phyloP scores from a whole-genome alignment of 2,888 invertebrate genomes.

The Meta bourneti region DNA sequence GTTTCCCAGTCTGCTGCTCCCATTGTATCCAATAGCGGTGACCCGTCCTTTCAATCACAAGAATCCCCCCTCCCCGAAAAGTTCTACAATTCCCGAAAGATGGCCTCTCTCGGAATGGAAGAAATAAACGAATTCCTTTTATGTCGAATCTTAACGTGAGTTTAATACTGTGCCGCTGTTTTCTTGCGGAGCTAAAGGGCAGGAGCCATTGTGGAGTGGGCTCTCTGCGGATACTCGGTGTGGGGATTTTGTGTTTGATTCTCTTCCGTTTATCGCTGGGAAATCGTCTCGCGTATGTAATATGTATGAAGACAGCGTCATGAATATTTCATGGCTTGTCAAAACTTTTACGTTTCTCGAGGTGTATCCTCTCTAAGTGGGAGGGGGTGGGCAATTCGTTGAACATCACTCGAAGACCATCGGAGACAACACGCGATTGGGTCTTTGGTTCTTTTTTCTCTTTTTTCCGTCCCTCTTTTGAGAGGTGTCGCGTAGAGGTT shows the following conservation, averaged over 20 bases:
- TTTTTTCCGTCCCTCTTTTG: slow-evolving; percentile 4
- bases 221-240: slow-evolving; percentile 3
- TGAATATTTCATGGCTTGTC: slow-evolving; percentile 67
- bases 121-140: neutral
- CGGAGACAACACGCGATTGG: slow-evolving; percentile 28
- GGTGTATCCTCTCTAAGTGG: slow-evolving; percentile 1
- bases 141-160: slow-evolving; percentile 32
- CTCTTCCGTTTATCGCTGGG: slow-evolving; percentile 3
- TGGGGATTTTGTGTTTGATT: slow-evolving; percentile 23
- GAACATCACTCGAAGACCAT: slow-evolving; percentile 48
- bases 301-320: slow-evolving; percentile 60
- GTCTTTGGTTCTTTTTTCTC: neutral
- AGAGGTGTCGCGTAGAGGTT: neutral
- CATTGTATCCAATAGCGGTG: too few relatives aligned
- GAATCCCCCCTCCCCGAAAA: too few relatives aligned
- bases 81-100: too few relatives aligned
- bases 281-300: slow-evolving; percentile 49
- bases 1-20: too few relatives aligned
- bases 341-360: slow-evolving; percentile 38
- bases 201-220: slow-evolving; percentile 26
- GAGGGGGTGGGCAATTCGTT: slow-evolving; percentile 37
- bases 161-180: slow-evolving; percentile 40
- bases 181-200: slow-evolving; percentile 9
- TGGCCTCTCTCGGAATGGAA: too few relatives aligned
- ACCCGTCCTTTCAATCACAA: too few relatives aligned